Evolutionary conservation across 2,888 invertebrate species (phyloP).

Genomic region (Cosmorhoe ocellata): DNA sequence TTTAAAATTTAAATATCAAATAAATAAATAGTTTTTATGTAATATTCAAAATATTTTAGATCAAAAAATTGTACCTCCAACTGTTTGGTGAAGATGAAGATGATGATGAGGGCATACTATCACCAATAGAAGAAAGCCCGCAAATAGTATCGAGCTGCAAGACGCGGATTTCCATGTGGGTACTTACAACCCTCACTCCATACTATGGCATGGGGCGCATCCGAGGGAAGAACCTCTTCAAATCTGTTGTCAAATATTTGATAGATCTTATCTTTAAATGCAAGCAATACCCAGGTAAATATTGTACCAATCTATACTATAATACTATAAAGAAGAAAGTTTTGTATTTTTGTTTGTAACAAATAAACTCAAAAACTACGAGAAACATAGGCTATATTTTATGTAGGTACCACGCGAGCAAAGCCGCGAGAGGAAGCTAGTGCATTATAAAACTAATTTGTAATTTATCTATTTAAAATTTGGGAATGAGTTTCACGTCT

Average conservation of each 20-base stretch:
- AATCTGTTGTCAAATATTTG: constrained; percentile 82
- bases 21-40: no score
- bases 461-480: no score
- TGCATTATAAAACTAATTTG: no score
- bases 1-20: no score
- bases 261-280: constrained; percentile 82
- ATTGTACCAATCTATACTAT: no score
- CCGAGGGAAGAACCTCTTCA: constrained; percentile 83
- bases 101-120: constrained; percentile 77
- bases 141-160: constrained; percentile 80
- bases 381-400: no score
- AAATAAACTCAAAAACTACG: no score
- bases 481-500: no score
- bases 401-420: no score
- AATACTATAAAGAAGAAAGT: no score
- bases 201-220: constrained; percentile 84
- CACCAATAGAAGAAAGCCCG: constrained; percentile 76
- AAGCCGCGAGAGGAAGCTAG: no score
- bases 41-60: constrained; percentile 49
- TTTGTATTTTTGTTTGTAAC: no score
- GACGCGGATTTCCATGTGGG: constrained; percentile 83
- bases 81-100: constrained; percentile 80
- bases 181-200: constrained; percentile 84
- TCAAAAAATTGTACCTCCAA: constrained; percentile 65
- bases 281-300: constrained; percentile 79